Base-by-base conservation (phyloP, 2,797 vertebrate species). In the Amazonetta brasiliensis region DNA sequence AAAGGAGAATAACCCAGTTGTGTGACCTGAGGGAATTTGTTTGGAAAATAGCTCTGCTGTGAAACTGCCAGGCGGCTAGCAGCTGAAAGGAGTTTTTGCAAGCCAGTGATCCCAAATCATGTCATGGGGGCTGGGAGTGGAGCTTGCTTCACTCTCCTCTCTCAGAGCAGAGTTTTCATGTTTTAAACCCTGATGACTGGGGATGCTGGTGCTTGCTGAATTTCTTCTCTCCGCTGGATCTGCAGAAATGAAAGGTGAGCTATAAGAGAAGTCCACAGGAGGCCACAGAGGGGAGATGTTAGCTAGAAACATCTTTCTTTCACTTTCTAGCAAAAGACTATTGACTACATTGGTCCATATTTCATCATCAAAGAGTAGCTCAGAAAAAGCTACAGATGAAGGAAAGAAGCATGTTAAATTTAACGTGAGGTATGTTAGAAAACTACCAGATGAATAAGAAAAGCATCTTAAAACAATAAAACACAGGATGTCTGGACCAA, bases 381-480 rank as follows among this genome's bases (percentile, higher is more conserved):
- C 39, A 71, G 56, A 75, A 87, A 91, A 72, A 64, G 11, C 18
- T 82, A 59, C 59, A 64, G 48, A 66, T n/a, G 37, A 77, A 90
- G 95, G 62, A 48, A 91, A 92, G 62, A 60, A 80, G 3, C 26
- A 89, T 55, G 62, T 94, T 85, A 92, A 93, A 92, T 94, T 91
- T 92, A 89, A 92, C 75, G 83, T 60, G 15, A 89, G 28, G 23
- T 28, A 92, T 44, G 28, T 76, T 87, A 75, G 80, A 85, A 95
- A 93, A 33, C 31, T 83, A 85, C 60, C 82, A 73, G 46, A 87
- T 87, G 59, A 73, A 63, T 95, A 89, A 31, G 71, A 60, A 28
- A 89, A 87, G 59, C 92, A 95, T 95, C 81, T 94, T 95, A 96
- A 94, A 96, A 94, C 80, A 94, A 95, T 91, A 92, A 96, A 82